Evolutionary conservation across 2,797 vertebrate genomes (phyloP).

Genomic region (Dryobates pubescens): DNA sequence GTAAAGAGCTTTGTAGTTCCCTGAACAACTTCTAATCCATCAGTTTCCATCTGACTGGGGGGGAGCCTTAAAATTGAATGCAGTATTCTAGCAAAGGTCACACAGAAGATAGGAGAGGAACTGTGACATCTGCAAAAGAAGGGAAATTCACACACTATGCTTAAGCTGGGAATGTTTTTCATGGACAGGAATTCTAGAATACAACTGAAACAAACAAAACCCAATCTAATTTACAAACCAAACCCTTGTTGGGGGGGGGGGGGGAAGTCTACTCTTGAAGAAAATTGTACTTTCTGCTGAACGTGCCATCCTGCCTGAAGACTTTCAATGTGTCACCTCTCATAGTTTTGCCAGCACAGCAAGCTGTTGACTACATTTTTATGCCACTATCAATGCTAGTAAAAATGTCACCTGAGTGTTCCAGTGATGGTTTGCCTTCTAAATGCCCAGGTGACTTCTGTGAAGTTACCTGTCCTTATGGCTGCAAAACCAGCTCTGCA

Average conservation of each 20-base stretch:
- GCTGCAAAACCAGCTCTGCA: neutral
- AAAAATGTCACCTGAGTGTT: neutral
- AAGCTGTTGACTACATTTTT: neutral
- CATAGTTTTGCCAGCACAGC: neutral
- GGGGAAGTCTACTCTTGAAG: neutral
- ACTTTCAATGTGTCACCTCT: neutral
- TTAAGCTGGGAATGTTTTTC: neutral
- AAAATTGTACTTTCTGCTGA: neutral
- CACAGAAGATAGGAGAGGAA: neutral
- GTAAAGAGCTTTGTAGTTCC: neutral
- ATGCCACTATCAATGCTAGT: neutral
- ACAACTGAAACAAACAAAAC: neutral
- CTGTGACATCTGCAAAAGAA: neutral
- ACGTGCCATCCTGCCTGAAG: neutral
- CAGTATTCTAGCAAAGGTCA: neutral
- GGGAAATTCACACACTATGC: neutral
- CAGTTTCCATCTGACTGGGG: neutral
- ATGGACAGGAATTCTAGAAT: neutral
- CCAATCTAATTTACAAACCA: neutral
- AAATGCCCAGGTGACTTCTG: neutral
- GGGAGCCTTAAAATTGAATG: neutral
- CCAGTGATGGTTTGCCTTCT: neutral
- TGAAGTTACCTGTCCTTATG: neutral
- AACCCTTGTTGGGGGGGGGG: neutral
- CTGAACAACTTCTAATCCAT: neutral